Conservation (phyloP, 1,140 invertebrate genomes). For the Trichonephila inaurata region DNA sequence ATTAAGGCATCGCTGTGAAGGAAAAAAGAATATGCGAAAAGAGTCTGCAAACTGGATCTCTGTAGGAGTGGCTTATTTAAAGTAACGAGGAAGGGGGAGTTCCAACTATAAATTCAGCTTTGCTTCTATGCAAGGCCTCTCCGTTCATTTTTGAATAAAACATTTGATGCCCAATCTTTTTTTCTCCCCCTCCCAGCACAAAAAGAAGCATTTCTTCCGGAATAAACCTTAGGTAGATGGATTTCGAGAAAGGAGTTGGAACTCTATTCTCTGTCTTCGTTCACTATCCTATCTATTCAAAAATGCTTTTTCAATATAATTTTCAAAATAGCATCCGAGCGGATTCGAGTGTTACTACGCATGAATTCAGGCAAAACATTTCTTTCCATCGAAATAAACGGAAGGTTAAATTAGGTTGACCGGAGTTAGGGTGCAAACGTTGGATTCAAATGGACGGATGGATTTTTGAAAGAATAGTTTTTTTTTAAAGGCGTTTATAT, state of each 20-base stretch:
- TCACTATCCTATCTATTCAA: not conserved
- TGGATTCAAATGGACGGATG: not conserved
- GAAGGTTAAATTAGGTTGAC: not conserved
- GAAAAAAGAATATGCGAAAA: not conserved
- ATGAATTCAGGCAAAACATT: not conserved
- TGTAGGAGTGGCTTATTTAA: slow-evolving; percentile 26
- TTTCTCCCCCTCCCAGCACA: not conserved
- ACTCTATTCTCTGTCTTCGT: not conserved
- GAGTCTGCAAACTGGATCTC: slow-evolving; percentile 14
- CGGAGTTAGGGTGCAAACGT: not conserved
- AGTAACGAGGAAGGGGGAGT: slow-evolving; percentile 1
- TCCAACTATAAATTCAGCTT: slow-evolving; percentile 16
- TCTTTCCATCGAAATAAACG: not conserved
- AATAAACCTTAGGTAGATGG: not conserved
- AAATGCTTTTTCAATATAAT: not conserved
- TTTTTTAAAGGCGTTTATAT: too few species aligned
- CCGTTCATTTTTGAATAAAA: slow-evolving; percentile 15
- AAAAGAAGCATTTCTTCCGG: not conserved
- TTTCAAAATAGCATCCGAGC: not conserved
- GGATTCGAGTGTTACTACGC: not conserved
- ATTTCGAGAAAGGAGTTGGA: not conserved
- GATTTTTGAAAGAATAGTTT: too few species aligned
- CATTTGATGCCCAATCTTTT: not conserved
- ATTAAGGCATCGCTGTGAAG: slow-evolving; percentile 6
- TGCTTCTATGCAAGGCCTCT: not conserved